Evolutionary conservation across 2,888 invertebrate species (phyloP), one percentile per base, ranked within the genome.

Genomic region (Cheiracanthium punctorium): DNA sequence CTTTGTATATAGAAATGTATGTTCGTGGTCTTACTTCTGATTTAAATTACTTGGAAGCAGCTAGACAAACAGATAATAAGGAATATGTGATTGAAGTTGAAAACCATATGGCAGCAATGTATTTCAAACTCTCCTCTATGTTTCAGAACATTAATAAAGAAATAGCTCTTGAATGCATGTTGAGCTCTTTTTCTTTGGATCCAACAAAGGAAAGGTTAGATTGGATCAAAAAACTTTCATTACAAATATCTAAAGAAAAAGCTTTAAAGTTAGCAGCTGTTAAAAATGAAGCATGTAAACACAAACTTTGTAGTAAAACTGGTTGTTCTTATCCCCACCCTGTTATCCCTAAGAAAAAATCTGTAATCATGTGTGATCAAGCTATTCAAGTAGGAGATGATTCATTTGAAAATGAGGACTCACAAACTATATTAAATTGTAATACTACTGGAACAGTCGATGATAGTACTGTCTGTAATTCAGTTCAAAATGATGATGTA

Each of bases 161-260:
- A 24, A 93, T 95, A 37, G 93, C 93, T 71, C 93, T 94, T 89
- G 96, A 96, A 92, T 95, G 95, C 90, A 92, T 94, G 0, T 93
- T 96, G 58, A 95, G 96, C 0, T 95, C 95, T 0, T 96, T 96
- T 92, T 95, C 95, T 69, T 92, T 96, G 74, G 94, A 95, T 90
- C 95, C 96, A 2, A 94, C 95, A 8, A 92, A 93, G 43, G 91
- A 92, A 14, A 94, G 94, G 91, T 93, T 94, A 90, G 93, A 93
- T 32, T 91, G 92, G 89, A 94, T 95, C 72, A 81, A 76, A 33
- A 86, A 79, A 28, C 32, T 81, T 1, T 79, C 87, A 1, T 41
- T 81, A 14, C 87, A 87, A 33, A 81, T 87, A 30, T 48, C 87
- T 14, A 80, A 80, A 69, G 81, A 87, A 32, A 81, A 77, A 20